These are phyloP conservation scores for Haliclona indistincta DNA, from an alignment of 37 sponge, comb jelly and placozoan species.

Conservation along the genomic window DNA sequence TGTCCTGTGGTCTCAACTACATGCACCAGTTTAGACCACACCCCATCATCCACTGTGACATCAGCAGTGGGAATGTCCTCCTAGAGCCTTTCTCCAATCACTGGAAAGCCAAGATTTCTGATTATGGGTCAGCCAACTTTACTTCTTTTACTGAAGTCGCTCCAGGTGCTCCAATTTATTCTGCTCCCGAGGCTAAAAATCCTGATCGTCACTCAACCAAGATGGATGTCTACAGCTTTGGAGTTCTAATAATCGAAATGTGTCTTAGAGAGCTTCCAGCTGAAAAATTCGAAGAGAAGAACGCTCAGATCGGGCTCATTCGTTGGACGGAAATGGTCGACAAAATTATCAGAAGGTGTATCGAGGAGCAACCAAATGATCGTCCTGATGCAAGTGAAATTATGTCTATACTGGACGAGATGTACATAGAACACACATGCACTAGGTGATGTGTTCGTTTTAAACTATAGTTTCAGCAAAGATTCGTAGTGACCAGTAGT, in stretches of 20 bases:
- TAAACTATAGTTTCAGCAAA: too few species aligned
- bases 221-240: conserved; percentile 35
- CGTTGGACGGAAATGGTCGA: too few species aligned
- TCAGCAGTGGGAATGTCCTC: conserved; percentile 78
- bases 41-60: conserved; percentile 78
- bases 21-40: conserved; percentile 60
- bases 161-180: conserved; percentile 8
- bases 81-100: conserved; percentile 28
- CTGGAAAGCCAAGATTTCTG: conserved; percentile 75
- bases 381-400: too few species aligned
- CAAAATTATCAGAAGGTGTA: conserved; percentile 9
- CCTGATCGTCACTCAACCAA: conserved; percentile 21
- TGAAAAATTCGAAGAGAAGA: too few species aligned
- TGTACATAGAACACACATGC: neutral
- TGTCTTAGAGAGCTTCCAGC: too few species aligned
- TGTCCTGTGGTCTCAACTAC: conserved; percentile 66
- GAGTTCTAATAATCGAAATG: conserved; percentile 40
- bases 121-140: conserved; percentile 73
- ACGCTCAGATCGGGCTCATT: too few species aligned
- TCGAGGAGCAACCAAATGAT: neutral
- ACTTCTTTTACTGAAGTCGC: neutral
- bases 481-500: too few species aligned
- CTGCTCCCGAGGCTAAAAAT: conserved; percentile 33
- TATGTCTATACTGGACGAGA: neutral
- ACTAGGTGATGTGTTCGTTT: too few species aligned